A percentile compares a stretch with the other conserved stretches of the same genome.
phyloP scores from a whole-genome alignment of 2,797 vertebrate species.

The Danionella dracula region DNA sequence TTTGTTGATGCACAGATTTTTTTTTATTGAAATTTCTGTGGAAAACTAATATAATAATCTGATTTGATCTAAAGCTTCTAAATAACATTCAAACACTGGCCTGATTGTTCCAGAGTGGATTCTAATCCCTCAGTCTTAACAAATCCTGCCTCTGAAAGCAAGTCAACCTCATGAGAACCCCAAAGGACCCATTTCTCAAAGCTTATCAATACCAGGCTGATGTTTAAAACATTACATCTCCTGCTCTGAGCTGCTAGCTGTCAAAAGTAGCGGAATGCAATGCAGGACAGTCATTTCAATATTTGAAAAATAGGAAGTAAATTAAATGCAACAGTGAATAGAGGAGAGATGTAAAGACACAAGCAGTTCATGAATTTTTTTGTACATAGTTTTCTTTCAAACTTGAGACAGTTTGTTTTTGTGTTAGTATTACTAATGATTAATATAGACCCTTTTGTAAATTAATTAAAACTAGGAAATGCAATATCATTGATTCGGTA shows the following conservation, averaged over 20 bases:
- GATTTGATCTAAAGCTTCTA: neutral
- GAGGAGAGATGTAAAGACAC: too few relatives aligned
- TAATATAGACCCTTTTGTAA: too few relatives aligned
- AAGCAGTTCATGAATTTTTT: too few relatives aligned
- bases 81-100: neutral
- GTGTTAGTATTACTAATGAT: too few relatives aligned
- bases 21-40: too few relatives aligned
- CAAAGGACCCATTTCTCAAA: constrained; percentile 60
- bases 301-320: constrained; percentile 1
- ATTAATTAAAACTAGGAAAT: too few relatives aligned
- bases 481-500: too few relatives aligned
- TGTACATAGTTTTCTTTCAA: too few relatives aligned
- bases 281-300: constrained; percentile 27
- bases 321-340: too few relatives aligned
- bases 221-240: constrained; percentile 62
- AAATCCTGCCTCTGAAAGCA: constrained; percentile 43
- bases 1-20: too few relatives aligned
- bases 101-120: constrained; percentile 7
- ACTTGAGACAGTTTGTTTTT: too few relatives aligned
- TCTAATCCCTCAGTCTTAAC: constrained; percentile 30
- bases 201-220: constrained; percentile 59
- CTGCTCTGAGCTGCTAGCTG: constrained; percentile 46
- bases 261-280: constrained; percentile 53
- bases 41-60: too few relatives aligned
- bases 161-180: constrained; percentile 57